Evolutionary conservation across 2,888 invertebrate genomes (phyloP).

Genomic region (Macrosoma leucophasiata): DNA sequence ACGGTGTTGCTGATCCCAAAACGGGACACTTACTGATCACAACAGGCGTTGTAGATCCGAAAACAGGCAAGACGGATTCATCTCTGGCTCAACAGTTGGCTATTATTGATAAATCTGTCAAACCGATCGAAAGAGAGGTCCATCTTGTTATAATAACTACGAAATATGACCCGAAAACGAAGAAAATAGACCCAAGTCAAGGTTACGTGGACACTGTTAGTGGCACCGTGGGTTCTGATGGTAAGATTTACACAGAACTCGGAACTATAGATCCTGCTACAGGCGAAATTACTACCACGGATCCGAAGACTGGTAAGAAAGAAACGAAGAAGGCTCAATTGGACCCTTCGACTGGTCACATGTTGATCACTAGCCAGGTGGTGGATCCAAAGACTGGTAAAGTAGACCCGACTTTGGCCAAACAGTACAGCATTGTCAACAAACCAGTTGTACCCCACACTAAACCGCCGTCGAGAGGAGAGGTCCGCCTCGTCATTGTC

Average conservation of each 20-base stretch:
- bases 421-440: slow-evolving; percentile 66
- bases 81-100: slow-evolving; percentile 74
- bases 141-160: slow-evolving; percentile 78
- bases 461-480: slow-evolving; percentile 57
- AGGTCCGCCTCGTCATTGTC: slow-evolving; percentile 59
- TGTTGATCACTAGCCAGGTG: slow-evolving; percentile 72
- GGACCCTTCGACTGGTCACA: slow-evolving; percentile 74
- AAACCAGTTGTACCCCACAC: slow-evolving; percentile 56
- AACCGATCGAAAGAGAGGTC: slow-evolving; percentile 64
- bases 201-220: slow-evolving; percentile 73
- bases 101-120: slow-evolving; percentile 61
- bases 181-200: slow-evolving; percentile 60
- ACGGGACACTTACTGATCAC: slow-evolving; percentile 73
- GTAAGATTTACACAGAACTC: slow-evolving; percentile 76
- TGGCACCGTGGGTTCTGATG: slow-evolving; percentile 72
- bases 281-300: slow-evolving; percentile 67
- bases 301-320: slow-evolving; percentile 64
- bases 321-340: slow-evolving; percentile 75
- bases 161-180: slow-evolving; percentile 75
- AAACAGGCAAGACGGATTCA: slow-evolving; percentile 73
- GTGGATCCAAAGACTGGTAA: slow-evolving; percentile 77
- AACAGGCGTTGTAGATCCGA: slow-evolving; percentile 73
- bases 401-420: slow-evolving; percentile 73
- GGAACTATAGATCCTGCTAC: slow-evolving; percentile 79
- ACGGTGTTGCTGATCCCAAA: slow-evolving; percentile 72